Percentiles rank a stretch among this genome's conserved stretches.
These are phyloP conservation scores for Mirza zaza DNA, from an alignment of 2,113 vertebrate species.

Conservation along the genomic window DNA sequence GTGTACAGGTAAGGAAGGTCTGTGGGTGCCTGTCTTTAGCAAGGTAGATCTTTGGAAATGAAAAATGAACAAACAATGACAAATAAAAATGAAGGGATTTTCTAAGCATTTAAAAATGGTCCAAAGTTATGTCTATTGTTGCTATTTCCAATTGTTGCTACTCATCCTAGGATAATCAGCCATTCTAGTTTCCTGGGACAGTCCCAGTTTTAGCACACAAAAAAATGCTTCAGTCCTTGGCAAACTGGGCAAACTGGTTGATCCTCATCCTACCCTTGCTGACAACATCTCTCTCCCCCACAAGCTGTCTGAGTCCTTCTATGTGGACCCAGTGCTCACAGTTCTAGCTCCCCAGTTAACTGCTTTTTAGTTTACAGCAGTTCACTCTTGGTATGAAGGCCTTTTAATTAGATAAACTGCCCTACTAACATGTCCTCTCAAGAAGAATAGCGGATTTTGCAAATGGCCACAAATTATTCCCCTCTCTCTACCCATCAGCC, in stretches of 20 bases:
- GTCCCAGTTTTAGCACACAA: not conserved
- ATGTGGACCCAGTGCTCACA: not conserved
- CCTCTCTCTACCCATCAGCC: not conserved
- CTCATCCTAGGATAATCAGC: not conserved
- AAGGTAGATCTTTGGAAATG: not conserved
- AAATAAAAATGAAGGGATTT: not conserved
- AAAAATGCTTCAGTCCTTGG: not conserved
- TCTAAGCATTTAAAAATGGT: not conserved
- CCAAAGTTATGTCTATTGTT: not conserved
- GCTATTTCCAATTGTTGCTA: not conserved
- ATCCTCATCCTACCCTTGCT: too few species aligned
- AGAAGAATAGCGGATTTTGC: not conserved
- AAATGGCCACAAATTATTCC: not conserved
- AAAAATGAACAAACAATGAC: not conserved
- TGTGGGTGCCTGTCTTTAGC: not conserved
- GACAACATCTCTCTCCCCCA: too few species aligned
- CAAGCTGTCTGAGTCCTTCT: not conserved
- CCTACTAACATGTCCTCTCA: not conserved
- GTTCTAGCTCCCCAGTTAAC: not conserved
- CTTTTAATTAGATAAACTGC: not conserved
- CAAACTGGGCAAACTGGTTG: not conserved
- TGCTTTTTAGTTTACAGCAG: not conserved
- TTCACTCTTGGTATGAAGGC: not conserved
- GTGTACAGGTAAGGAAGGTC: not conserved
- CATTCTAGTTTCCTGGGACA: not conserved